Percentiles rank a stretch among this genome's conserved stretches.
phyloP scores from a whole-genome alignment of 2,888 invertebrate species.

The Deilephila elpenor region DNA sequence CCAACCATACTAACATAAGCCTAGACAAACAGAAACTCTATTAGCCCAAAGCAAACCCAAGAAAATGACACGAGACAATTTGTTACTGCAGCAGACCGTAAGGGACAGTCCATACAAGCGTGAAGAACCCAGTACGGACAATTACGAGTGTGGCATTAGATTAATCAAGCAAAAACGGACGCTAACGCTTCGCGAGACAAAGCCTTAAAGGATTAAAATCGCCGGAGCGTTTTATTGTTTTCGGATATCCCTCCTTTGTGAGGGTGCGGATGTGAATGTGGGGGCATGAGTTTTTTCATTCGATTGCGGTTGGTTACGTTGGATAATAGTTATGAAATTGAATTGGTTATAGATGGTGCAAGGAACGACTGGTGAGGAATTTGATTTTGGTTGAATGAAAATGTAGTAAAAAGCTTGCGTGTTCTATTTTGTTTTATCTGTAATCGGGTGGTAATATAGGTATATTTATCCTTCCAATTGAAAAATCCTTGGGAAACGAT shows the following conservation, averaged over 20 bases:
- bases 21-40: not conserved
- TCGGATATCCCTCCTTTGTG: constrained; percentile 47
- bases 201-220: constrained; percentile 68
- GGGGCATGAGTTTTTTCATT: not conserved
- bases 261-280: constrained; percentile 34
- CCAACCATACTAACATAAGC: not conserved
- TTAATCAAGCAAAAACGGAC: constrained; percentile 73
- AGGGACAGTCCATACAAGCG: constrained; percentile 25
- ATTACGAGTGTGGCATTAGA: constrained; percentile 67
- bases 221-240: constrained; percentile 74
- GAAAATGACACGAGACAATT: constrained; percentile 27
- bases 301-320: not conserved
- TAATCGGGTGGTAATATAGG: no score
- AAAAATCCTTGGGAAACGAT: no score
- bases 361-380: no score
- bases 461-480: no score
- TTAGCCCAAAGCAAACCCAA: not conserved
- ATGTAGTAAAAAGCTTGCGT: no score
- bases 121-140: constrained; percentile 46
- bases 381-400: no score
- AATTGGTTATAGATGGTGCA: no score
- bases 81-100: not conserved
- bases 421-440: no score
- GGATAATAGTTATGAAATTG: no score
- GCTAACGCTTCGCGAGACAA: constrained; percentile 64